Evolutionary conservation across 2,113 vertebrate species (phyloP), one percentile per base, ranked within the genome.

Genomic region (Oncorhynchus masou): DNA sequence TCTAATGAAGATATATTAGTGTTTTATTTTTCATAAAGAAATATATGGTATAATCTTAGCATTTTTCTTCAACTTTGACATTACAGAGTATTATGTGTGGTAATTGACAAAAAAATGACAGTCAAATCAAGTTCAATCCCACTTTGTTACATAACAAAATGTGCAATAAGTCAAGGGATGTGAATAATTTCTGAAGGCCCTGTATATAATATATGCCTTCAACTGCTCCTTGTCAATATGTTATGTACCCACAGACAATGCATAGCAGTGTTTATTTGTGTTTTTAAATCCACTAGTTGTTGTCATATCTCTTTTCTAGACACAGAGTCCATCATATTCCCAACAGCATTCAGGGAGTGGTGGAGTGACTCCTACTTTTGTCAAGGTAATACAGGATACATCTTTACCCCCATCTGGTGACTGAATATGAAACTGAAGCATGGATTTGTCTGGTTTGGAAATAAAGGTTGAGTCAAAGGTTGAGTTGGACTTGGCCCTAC

Each of bases 341-440:
- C 91, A 90, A 19, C 88, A 88, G 74, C 80, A 84, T 71, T 83
- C 88, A 71, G 89, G 87, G 39, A 91, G 70, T 31, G 66, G 73
- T 22, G 92, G 90, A 57, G 90, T 90, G 59, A 81, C 92, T 13
- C 91, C 92, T 3, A 86, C 89, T 12, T 93, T 92, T 83, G 90
- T 93, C 4, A 94, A 93, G 92, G 93, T 94, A 83, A 79, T 54
- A 19, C 51, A 54, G 1, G 51, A 54, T 19, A 39, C 24, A 29
- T 49, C 20, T 74, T 45, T 45, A 65, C 48, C 49, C 20, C 73
- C 74, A 9, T 25, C 68, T 64, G 48, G 20, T 75, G 78, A 62
- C 66, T 11, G 65, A 71, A 59, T n/a, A 22, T 1, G 20, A 31
- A 75, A 75, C 68, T 67, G 60, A 25, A 66, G 34, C 20, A 27